Evolutionary conservation across 2,113 vertebrate species (phyloP), one percentile per base, ranked within the genome.

Genomic region (Upupa epops): DNA sequence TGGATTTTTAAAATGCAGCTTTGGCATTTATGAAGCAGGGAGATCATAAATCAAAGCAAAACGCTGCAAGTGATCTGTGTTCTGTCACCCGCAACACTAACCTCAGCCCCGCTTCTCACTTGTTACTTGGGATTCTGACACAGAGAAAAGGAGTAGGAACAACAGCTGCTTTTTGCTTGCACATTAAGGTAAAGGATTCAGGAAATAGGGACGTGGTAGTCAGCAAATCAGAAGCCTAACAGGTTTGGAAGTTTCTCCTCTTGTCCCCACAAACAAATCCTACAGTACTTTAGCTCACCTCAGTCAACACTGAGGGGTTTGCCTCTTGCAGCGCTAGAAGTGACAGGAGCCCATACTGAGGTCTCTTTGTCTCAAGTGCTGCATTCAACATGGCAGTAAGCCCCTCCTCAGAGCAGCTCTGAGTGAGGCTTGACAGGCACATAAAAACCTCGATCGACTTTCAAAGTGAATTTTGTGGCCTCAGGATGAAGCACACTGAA

Each of bases 1-100:
- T 58, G 69, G 40, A 95, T 83, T 91, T 84, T 69, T 12, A 73
- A 89, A 86, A 93, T 55, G 45, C 70, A 94, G 24, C n/a, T 78
- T 76, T 80, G 63, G 65, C 78, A 74, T 64, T 89, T 59, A n/a
- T 5, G 31, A 92, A 22, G 45, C 66, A 86, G 0, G 2, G 34
- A 19, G 40, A 68, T 28, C 17, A 0, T 70, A 90, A 95, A 92
- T 78, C 73, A 75, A 74, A 88, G 61, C 32, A 77, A 72, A 72
- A 61, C 42, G 11, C 8, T 56, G 51, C 16, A 65, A 81, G 1
- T 46, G 42, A 61, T 75, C 75, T 84, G 55, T 55, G 21, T n/a
- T 18, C 36, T 58, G 11, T 15, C 78, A 81, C 19, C 28, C 34
- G 36, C 22, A 83, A 36, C 32, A 45, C 51, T 40, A 70, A 72